Evolutionary conservation across 2,797 vertebrate genomes (phyloP), one percentile per base, ranked within the genome.

Genomic region (Heteromormyrus szaboi): DNA sequence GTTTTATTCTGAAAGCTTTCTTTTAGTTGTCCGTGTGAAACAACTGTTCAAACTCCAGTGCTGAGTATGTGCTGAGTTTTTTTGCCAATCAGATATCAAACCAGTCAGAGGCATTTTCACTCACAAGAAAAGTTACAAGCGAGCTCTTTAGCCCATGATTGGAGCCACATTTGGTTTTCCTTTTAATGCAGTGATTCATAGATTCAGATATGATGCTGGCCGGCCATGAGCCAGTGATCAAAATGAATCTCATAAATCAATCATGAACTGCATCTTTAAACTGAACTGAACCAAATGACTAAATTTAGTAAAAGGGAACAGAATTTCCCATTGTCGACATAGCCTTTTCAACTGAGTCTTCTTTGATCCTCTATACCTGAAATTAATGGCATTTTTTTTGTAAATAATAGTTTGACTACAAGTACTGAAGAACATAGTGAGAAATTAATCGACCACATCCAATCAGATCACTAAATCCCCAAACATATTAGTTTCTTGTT

Each of bases 191-290:
- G 17, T 56, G 85, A 37, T 56, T 50, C 85, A 54, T 14, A 50
- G 85, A 86, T 53, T 25, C 50, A 33, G 51, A 56, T 56, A 33
- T 29, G 85, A 56, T 86, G 85, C 85, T 0, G 3, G 33, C 53
- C 14, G 2, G 53, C 29, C 85, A 56, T 56, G 29, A 56, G 51
- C 50, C 85, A 54, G 50, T 37, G 33, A 54, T 17, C 85, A 86
- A 56, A 86, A 56, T 41, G 85, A 44, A 56, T 56, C 22, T 56
- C 25, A 56, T 86, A 53, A 54, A 86, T 56, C 37, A 84, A 84
- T 84, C 81, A 84, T 84, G 48, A 84, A 84, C 81, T 51, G 81
- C 46, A 84, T 84, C 81, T 48, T 46, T 25, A 25, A 51, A 85
- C 46, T 51, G 29, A 41, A 86, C 85, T n/a, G 17, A 14, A 59